Evolutionary conservation across 1,140 invertebrate species (phyloP), one percentile per base, ranked within the genome.

Genomic region (Penaeus japonicus): DNA sequence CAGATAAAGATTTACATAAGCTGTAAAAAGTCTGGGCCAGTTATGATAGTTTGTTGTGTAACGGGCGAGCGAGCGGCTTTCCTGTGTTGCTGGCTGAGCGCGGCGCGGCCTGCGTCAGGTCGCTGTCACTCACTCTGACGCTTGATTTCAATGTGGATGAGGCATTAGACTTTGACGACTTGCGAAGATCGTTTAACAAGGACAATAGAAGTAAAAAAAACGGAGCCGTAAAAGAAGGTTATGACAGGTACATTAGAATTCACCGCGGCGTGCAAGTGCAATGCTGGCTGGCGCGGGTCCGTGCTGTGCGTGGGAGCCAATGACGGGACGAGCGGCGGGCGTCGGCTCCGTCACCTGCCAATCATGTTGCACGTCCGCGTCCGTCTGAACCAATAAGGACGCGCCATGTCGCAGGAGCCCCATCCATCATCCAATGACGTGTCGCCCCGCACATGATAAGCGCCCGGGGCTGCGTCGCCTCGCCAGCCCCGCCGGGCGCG

Each of bases 351-450:
- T 79, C 84, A 86, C 84, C 84, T 86, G 84, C 84, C 84, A 86
- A 86, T 86, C 84, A 86, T 39, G 47, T 65, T 39, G 84, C 84
- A 39, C 84, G 35, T 79, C 78, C 77, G 84, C 73, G 84, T 65
- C 35, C 84, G 84, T 62, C 75, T 78, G 57, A 55, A n/a, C 84
- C 84, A 86, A 86, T 86, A 55, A 77, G 32, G 53, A n/a, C 55
- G 75, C 75, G 54, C 84, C 84, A 30, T 86, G 84, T 86, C 57
- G 77, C 55, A 27, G 55, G 57, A 47, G 62, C 55, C 30, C 59
- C 84, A 86, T 86, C 84, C 84, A 86, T 86, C 84, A 86, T 86
- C 84, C 84, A 86, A 86, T 86, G 84, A 86, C 75, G 84, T 86
- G 84, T 86, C 84, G 84, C 75, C 84, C 77, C 75, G 30, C 77